Base-by-base conservation (phyloP, 2,113 vertebrate species). In the Bubo blakistoni region DNA sequence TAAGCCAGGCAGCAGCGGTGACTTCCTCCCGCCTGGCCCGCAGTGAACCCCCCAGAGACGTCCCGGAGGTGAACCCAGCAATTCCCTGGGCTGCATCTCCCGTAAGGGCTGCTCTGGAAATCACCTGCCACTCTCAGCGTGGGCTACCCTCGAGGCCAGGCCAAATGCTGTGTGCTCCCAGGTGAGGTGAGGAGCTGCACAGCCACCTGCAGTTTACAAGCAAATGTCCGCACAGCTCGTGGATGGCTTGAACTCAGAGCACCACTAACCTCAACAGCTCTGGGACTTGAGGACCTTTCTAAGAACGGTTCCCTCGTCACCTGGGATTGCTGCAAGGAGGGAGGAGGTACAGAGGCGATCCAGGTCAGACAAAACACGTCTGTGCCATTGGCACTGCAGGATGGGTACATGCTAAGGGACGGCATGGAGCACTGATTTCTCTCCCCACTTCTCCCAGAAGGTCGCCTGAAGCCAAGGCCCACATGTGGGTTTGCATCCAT, bases 41-140 rank as follows among this genome's bases (percentile, higher is more conserved):
- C 89, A 87, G 89, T 96, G 94, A 97, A 96, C 95, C 96, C 89
- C 88, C 38, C 3, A 70, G 92, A 95, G 26, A 62, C 13, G n/a
- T 58, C 81, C 94, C 0, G 0, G 62, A 92, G 81, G 12, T 97
- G 95, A 95, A 94, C 94, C 74, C 74, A 46, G 81, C 8, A 2
- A 9, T 77, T 79, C 57, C 77, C 42, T 22, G 84, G 42, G 80
- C 58, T 49, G 46, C 42, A 29, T 58, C 44, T 88, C 73, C 65
- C 12, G 0, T 19, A 34, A 72, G 3, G 61, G 42, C 67, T 46
- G 62, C 80, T 95, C 83, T 95, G 94, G 92, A 89, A 95, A 90
- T n/a, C 74, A 79, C 57, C 88, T 73, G 57, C 72, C n/a, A 2
- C 47, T 59, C 47, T 24, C 2, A 1, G 46, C 0, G 1, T 2